phyloP scores from a whole-genome alignment of 2,797 vertebrate genomes.

The Hafferia zeledoni region DNA sequence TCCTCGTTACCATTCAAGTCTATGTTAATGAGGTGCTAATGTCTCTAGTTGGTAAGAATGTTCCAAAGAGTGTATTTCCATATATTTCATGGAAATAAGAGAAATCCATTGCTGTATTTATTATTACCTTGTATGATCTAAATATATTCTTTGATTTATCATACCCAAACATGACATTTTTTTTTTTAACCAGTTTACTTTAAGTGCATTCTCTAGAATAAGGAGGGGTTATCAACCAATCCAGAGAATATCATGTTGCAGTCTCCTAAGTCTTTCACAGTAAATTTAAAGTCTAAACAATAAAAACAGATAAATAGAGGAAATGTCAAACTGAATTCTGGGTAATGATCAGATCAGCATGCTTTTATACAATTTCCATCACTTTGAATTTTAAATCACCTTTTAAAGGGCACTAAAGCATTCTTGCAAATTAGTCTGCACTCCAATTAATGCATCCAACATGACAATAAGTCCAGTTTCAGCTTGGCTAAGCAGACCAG shows the following conservation, averaged over 20 bases:
- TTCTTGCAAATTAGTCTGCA: constrained; percentile 95
- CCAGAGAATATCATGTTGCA: constrained; percentile 62
- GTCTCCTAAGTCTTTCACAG: constrained; percentile 77
- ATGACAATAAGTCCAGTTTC: constrained; percentile 92
- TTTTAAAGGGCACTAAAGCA: constrained; percentile 95
- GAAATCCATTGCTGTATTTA: background rate
- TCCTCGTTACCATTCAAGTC: constrained; percentile 3
- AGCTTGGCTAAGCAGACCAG: constrained; percentile 91
- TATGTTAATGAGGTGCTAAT: constrained; percentile 22
- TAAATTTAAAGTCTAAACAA: constrained; percentile 77
- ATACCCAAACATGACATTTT: background rate
- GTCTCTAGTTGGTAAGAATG: background rate
- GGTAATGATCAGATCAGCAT: constrained; percentile 92
- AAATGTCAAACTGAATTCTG: constrained; percentile 79
- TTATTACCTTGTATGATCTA: background rate
- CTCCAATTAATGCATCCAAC: constrained; percentile 95
- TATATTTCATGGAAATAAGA: background rate
- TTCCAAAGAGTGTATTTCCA: constrained; percentile 11
- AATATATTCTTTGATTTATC: constrained; percentile 7
- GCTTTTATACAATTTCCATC: constrained; percentile 93
- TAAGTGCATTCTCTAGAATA: background rate
- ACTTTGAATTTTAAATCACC: constrained; percentile 98
- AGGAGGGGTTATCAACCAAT: constrained; percentile 36
- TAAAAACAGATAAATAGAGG: constrained; percentile 76
- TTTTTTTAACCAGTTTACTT: background rate